Conservation (phyloP, 2,888 invertebrate species). For the Temnothorax rugatulus region DNA sequence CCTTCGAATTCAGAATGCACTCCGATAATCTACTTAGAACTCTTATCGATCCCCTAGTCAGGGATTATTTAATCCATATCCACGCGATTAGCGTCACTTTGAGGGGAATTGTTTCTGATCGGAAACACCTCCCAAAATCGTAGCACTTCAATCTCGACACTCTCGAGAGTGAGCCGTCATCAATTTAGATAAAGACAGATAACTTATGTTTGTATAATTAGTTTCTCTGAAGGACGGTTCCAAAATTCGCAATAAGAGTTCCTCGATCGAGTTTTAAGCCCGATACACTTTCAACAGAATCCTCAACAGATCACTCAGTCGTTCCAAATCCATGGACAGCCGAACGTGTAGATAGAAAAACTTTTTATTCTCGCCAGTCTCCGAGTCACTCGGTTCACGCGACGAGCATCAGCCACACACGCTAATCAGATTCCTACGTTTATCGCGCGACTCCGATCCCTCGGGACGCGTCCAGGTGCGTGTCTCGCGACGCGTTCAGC, state of each 20-base stretch:
- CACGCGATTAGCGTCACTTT: neutral
- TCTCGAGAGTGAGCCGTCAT: neutral
- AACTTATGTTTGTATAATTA: neutral
- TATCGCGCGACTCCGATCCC: neutral
- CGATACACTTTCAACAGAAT: constrained; percentile 10
- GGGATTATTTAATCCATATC: constrained; percentile 1
- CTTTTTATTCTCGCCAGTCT: too few relatives aligned
- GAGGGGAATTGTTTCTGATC: neutral
- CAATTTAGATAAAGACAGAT: neutral
- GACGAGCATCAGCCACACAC: neutral
- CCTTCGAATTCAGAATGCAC: neutral
- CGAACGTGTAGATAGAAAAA: neutral
- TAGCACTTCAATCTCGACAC: neutral
- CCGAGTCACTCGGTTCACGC: neutral
- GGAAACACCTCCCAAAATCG: neutral
- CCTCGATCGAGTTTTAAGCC: neutral
- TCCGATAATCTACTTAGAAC: neutral
- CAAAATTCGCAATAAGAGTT: constrained; percentile 1
- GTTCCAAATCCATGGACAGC: neutral
- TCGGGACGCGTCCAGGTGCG: neutral
- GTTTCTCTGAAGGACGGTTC: neutral
- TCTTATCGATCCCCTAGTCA: neutral
- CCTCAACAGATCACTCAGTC: neutral
- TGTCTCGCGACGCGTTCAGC: neutral
- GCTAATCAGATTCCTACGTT: neutral